Base-by-base conservation (phyloP, 2,113 vertebrate species). In the Quiscalus mexicanus region DNA sequence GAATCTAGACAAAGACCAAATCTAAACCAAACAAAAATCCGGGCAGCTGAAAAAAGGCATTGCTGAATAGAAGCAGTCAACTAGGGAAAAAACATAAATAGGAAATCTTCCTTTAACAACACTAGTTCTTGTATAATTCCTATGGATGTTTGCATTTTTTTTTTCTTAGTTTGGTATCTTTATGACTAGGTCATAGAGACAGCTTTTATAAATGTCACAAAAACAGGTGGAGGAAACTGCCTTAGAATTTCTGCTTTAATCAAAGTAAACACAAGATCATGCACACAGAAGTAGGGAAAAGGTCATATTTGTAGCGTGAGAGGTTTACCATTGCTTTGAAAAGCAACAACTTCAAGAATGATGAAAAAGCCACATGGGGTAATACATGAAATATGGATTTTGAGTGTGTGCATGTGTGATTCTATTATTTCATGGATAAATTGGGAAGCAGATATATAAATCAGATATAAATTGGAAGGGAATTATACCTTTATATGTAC, bases 381-480 rank as follows among this genome's bases (percentile, higher is more conserved):
- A 79, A 49, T 19, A 5, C 39, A 53, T 3, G 2, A 28, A 75
- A 14, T 2, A 39, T 7, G 4, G 9, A 41, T 42, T 84, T 87
- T 67, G 39, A 79, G 8, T 2, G 4, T 8, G 7, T 53, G 3
- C 8, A 33, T 2, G 0, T 69, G 27, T 50, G 6, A 2, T 41
- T 70, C 19, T 87, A 27, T 37, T 74, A 47, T 64, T 63, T 83
- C 6, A 55, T 9, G 15, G 22, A 68, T 47, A 71, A 90, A 63
- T 4, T 33, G 5, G 18, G 25, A 70, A 85, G 71, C 0, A 1
- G 37, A 37, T 37, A 37, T 37, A 37, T 37, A 37, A 37, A 37
- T 21, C 11, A 50, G 37, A 28, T 30, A 63, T 5, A n/a, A 79
- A 27, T 47, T 70, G 23, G 8, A 75, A 80, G 5, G 3, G 1